phyloP scores from a whole-genome alignment of 1,140 invertebrate species.

The Ooceraea biroi region DNA sequence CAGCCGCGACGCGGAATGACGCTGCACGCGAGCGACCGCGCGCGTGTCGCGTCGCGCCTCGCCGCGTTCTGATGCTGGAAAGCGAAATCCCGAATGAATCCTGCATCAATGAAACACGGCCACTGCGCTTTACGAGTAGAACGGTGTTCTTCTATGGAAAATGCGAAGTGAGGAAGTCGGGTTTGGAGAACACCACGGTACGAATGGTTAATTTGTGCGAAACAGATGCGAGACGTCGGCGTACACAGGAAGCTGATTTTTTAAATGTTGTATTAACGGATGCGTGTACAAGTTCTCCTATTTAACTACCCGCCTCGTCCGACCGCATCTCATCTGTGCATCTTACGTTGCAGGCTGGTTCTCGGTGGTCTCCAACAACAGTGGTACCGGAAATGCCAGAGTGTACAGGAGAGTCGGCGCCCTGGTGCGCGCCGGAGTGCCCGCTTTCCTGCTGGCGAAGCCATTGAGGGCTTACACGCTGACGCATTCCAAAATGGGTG shows the following conservation, averaged over 20 bases:
- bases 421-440: conserved; percentile 83
- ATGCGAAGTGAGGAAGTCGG: not conserved
- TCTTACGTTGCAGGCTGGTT: conserved; percentile 85
- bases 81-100: conserved; percentile 61
- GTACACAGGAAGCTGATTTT: not conserved
- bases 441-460: conserved; percentile 83
- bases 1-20: conserved; percentile 45
- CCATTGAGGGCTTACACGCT: conserved; percentile 83
- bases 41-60: conserved; percentile 16
- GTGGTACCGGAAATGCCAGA: conserved; percentile 83
- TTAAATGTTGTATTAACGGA: too few species aligned
- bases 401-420: conserved; percentile 84
- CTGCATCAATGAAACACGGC: not conserved
- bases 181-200: not conserved
- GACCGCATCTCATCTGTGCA: not conserved
- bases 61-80: conserved; percentile 65
- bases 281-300: too few species aligned
- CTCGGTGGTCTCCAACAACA: conserved; percentile 85
- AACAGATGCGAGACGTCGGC: too few species aligned
- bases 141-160: not conserved
- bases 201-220: too few species aligned
- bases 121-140: not conserved
- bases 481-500: conserved; percentile 85
- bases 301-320: not conserved
- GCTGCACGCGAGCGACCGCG: conserved; percentile 29